phyloP scores from a whole-genome alignment of 2,113 vertebrate species.

The Brachypodius melanocephalos region DNA sequence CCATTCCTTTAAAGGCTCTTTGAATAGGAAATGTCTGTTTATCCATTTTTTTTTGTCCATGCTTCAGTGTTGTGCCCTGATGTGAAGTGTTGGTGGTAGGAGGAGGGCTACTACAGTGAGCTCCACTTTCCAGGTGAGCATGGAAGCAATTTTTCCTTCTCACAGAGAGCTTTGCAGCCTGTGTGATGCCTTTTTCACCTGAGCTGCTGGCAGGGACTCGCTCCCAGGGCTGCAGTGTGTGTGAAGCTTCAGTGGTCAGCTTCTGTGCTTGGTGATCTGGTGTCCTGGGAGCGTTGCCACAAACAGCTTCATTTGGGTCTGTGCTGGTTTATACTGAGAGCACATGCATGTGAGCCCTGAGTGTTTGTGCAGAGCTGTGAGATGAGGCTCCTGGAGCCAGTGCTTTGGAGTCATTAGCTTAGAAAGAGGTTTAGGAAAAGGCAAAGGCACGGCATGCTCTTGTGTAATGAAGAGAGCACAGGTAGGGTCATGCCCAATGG shows the following conservation, averaged over 20 bases:
- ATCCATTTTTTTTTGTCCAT: background rate
- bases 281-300: background rate
- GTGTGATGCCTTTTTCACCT: background rate
- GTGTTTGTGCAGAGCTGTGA: background rate
- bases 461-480: background rate
- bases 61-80: background rate
- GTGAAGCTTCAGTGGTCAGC: background rate
- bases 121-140: background rate
- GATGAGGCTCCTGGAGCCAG: background rate
- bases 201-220: background rate
- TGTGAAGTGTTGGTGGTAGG: background rate
- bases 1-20: background rate
- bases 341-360: background rate
- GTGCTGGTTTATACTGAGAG: background rate
- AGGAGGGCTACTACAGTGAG: background rate
- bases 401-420: background rate
- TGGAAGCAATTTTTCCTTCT: background rate
- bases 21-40: background rate
- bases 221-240: background rate
- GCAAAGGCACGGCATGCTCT: background rate
- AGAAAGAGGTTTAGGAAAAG: background rate
- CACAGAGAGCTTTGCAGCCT: background rate
- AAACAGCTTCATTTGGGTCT: background rate
- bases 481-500: conserved; percentile 33
- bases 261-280: background rate